Evolutionary conservation across 2,888 invertebrate genomes (phyloP), one percentile per base, ranked within the genome.

Genomic region (Lumbricus terrestris): DNA sequence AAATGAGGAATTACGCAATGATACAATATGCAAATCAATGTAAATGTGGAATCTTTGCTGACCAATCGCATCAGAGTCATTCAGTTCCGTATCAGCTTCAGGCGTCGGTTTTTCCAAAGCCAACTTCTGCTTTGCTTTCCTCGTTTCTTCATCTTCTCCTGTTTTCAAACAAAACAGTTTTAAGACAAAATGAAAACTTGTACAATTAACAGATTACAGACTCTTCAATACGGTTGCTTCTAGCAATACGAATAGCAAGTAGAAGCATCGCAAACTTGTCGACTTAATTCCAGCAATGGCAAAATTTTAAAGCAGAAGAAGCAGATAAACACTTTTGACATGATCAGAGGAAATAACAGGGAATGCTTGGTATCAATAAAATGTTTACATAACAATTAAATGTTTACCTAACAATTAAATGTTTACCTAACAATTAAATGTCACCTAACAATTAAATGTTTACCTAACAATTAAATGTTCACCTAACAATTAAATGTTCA

Each of bases 81-180:
- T 69, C 69, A n/a, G 13, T 11, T 29, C 69, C n/a, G 69, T n/a
- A 69, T n/a, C n/a, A 11, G 69, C 13, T 35, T 29, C n/a, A 37
- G 34, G 20, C 37, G 85, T 37, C 16, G 29, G 34, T 35, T 35
- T 35, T 35, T 85, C 93, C 29, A 93, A 92, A 18, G 93, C 93
- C 90, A 92, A 92, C 89, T 93, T 92, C 91, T 92, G 93, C 90
- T 92, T 93, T 34, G 91, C 90, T 82, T 92, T 91, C 91, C 92
- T 91, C 90, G 92, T 90, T 90, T 92, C 91, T 42, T 91, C 92
- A 90, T 92, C 88, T 42, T 91, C 89, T 90, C 91, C 54, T 90
- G 85, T 69, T 40, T 38, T 5, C 38, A 5, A 42, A 85, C 29
- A 35, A 37, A 35, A 85, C 35, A 85, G 18, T 82, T 13, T 13